Base-by-base conservation (phyloP, 2,888 invertebrate genomes). In the Xestia ashworthii region DNA sequence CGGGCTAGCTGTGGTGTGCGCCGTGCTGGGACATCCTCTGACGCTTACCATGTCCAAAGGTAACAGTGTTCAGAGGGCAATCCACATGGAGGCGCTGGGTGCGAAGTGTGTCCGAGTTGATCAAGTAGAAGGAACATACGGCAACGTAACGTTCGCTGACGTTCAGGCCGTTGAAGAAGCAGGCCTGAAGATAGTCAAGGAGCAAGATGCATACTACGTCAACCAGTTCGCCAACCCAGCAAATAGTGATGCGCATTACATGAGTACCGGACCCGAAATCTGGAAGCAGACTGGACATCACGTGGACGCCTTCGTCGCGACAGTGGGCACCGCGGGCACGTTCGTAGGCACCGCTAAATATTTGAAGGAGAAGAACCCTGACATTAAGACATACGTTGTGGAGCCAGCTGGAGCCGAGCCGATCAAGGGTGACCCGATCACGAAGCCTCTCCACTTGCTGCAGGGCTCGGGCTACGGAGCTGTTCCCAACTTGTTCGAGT, bases 391-490 rank as follows among this genome's bases (percentile, higher is more conserved):
- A 3, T 96, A 89, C 71, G 96, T 96, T 0, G 95, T 96, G 5
- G 96, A 96, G 84, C 96, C 96, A 0, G 90, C 89, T 8, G 96
- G 96, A 9, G 93, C 96, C 6, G 95, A 96, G 83, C 92, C 95
- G 0, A 95, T 96, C 60, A 94, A 94, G 77, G 96, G 96, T 12
- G 91, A 93, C 5, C 90, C 93, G 0, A 92, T 96, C 5, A 95
- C 95, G 19, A 96, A 96, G 77, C 95, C 96, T 3, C 89, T 96
- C 67, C 96, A 96, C 89, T 89, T 95, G 81, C 91, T 96, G 4
- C 96, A 96, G 88, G 96, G 96, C 0, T 96, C 96, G 0, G 96
- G 96, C 0, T 96, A 96, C 77, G 96, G 95, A 0, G 95, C 94
- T 79, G 84, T 96, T 16, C 96, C 96, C 0, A 92, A 93, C 79